Evolutionary conservation across 2,888 invertebrate genomes (phyloP), one percentile per base, ranked within the genome.

Genomic region (Diadegma fenestrale): DNA sequence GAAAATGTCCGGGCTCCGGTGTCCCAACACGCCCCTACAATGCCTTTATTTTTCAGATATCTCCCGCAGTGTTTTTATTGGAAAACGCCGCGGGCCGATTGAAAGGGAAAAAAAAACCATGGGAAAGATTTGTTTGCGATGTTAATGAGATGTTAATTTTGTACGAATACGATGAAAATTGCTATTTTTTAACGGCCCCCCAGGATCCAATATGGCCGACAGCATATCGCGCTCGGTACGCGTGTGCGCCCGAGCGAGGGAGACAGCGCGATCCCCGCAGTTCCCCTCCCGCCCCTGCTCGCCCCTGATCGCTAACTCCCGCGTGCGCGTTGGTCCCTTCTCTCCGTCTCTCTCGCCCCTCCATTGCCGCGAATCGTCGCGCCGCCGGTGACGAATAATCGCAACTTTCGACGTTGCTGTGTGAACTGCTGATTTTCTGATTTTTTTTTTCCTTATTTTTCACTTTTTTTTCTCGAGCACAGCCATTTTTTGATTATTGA

Each of bases 201-300:
- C 90, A 91, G 92, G 91, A 93, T 92, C 89, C 93, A 94, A 94
- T 91, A 94, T 93, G 93, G 93, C 93, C 87, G 90, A 75, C 69
- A 82, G 90, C 88, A 85, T 88, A 88, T 90, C 89, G 90, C 89
- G 14, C 86, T 89, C 89, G 85, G 82, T 58, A 82, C 84, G 26
- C 58, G 58, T 26, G 58, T 58, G 58, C 58, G 58, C 58, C 58
- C 58, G 80, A 88, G 89, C 90, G 85, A 80, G 88, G 88, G 77
- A 72, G 61, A 48, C 63, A 75, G 75, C 78, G 68, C 12, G 86
- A 90, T 88, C 84, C 89, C 89, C 82, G 85, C 84, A 77, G 84
- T 84, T 48, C n/a, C 68, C 71, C 68, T 72, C 77, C 68, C 71
- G 69, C 76, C 79, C 64, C 71, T 82, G 73, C 77, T 63, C 72